Conservation (phyloP, 1,140 invertebrate species). For the Hyles euphorbiae region DNA sequence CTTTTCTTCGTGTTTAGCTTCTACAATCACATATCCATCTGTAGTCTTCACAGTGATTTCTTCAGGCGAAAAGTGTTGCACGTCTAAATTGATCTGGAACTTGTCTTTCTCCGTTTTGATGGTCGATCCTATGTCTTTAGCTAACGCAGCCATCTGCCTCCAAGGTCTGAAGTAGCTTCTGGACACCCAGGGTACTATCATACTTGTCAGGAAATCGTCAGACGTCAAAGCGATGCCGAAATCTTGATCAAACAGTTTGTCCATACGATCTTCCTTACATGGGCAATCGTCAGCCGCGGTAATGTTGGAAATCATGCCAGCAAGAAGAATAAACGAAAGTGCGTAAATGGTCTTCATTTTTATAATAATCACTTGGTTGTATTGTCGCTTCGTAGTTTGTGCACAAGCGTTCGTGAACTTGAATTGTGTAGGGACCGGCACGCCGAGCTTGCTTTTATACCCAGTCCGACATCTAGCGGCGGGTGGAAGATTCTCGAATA, state of each 20-base stretch:
- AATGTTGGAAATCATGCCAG: constrained; percentile 16
- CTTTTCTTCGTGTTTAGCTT: constrained; percentile 83
- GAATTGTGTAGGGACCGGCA: constrained; percentile 5
- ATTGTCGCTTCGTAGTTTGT: background rate
- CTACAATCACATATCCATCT: constrained; percentile 80
- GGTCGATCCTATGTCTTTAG: constrained; percentile 58
- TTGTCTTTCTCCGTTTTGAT: constrained; percentile 70
- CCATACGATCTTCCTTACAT: constrained; percentile 15
- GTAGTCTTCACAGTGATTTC: constrained; percentile 86
- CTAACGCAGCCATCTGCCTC: constrained; percentile 79
- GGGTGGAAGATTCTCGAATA: constrained; percentile 45
- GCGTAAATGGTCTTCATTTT: constrained; percentile 28
- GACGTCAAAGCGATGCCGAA: constrained; percentile 47
- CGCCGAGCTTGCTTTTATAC: constrained; percentile 33
- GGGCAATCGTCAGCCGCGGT: constrained; percentile 32
- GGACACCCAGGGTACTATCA: constrained; percentile 37
- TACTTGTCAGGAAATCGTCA: constrained; percentile 61
- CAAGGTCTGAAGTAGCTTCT: constrained; percentile 75
- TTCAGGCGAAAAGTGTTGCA: constrained; percentile 77
- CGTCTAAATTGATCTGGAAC: constrained; percentile 57
- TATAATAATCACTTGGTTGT: constrained; percentile 3
- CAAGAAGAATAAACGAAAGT: constrained; percentile 22
- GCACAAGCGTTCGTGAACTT: constrained; percentile 6
- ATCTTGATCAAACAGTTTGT: constrained; percentile 40
- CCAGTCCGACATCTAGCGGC: constrained; percentile 45